Conservation (phyloP, 2,113 vertebrate species). For the Rhegmatorhina hoffmannsi region DNA sequence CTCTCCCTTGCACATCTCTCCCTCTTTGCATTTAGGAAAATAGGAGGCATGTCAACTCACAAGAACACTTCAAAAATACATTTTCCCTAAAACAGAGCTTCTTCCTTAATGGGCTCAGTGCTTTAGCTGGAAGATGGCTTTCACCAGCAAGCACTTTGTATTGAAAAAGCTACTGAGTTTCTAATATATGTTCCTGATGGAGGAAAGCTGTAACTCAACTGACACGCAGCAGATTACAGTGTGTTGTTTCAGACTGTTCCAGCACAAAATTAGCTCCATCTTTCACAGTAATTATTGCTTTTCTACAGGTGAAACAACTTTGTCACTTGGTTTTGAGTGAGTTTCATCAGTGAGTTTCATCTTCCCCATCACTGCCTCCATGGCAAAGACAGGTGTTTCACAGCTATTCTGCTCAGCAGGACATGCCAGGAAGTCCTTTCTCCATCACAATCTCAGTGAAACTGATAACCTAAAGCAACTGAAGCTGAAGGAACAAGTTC, state of each 20-base stretch:
- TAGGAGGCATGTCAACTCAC: neutral
- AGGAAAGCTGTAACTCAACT: neutral
- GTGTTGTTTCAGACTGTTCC: neutral
- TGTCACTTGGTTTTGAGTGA: neutral
- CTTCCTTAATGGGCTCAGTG: neutral
- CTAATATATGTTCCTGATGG: neutral
- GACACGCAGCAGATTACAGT: neutral
- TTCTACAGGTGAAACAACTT: neutral
- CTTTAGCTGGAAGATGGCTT: neutral
- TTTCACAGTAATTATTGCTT: slow-evolving; percentile 18
- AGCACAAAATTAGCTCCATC: slow-evolving; percentile 2
- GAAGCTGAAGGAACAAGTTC: neutral
- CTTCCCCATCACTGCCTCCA: neutral
- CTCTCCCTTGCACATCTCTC: neutral
- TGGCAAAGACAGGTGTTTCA: neutral
- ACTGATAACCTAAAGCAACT: neutral
- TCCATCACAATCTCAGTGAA: neutral
- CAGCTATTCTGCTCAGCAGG: neutral
- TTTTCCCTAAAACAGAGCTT: neutral
- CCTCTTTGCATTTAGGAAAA: neutral
- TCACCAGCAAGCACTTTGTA: neutral
- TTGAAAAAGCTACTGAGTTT: neutral
- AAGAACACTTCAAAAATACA: neutral
- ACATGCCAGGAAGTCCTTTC: neutral
- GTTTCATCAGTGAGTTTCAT: neutral